phyloP scores from a whole-genome alignment of 2,113 vertebrate species.

The Nothobranchius furzeri region DNA sequence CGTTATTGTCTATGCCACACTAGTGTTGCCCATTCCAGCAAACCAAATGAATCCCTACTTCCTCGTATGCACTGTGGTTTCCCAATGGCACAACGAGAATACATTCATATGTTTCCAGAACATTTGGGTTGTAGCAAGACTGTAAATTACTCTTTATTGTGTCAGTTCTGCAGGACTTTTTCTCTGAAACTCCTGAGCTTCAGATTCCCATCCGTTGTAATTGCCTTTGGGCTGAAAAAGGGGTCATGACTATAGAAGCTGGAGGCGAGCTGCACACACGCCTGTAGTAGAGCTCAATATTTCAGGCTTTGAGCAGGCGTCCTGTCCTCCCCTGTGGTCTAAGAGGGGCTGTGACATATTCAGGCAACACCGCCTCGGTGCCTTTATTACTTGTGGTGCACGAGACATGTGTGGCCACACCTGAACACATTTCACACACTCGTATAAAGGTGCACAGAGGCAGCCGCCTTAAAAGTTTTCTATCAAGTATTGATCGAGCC shows the following conservation, averaged over 20 bases:
- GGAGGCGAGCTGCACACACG: constrained; percentile 52
- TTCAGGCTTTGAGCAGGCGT: constrained; percentile 61
- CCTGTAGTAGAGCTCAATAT: constrained; percentile 59
- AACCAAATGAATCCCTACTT: constrained; percentile 26
- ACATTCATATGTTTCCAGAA: constrained; percentile 54
- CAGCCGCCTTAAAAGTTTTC: constrained; percentile 27
- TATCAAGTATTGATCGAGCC: constrained; percentile 39
- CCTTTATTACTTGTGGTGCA: constrained; percentile 54
- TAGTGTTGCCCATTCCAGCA: constrained; percentile 27
- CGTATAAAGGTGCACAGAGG: constrained; percentile 18
- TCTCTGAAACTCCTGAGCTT: constrained; percentile 41
- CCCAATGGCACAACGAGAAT: constrained; percentile 38
- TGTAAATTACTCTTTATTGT: constrained; percentile 54
- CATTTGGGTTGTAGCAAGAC: constrained; percentile 33
- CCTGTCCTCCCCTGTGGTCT: constrained; percentile 56
- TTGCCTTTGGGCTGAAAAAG: constrained; percentile 64
- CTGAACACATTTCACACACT: constrained; percentile 9
- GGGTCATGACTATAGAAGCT: constrained; percentile 62
- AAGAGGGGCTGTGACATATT: constrained; percentile 63
- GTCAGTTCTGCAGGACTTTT: constrained; percentile 43
- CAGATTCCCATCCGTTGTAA: constrained; percentile 63
- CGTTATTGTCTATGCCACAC: constrained; percentile 47
- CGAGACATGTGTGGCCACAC: constrained; percentile 10
- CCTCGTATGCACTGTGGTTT: constrained; percentile 25
- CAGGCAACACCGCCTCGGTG: constrained; percentile 36